Evolutionary conservation across 2,113 vertebrate genomes (phyloP).

Genomic region (Pedionomus torquatus): DNA sequence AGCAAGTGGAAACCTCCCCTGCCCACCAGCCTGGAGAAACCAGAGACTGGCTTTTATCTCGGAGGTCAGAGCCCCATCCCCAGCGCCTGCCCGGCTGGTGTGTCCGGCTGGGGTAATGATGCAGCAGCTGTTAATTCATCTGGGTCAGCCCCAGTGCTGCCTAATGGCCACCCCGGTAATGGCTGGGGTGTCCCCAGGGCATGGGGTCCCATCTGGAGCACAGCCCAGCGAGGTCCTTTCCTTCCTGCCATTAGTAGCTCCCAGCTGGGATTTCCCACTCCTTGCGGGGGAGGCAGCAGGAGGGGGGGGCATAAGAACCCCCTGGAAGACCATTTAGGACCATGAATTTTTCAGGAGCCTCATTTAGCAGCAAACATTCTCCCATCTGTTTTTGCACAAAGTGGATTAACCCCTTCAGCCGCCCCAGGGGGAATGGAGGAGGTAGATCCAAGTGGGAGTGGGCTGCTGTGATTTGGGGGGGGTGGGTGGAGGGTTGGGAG

Average conservation of each 20-base stretch:
- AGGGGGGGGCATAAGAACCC: neutral
- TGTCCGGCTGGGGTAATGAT: rapidly evolving
- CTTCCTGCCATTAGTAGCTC: neutral
- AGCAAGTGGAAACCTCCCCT: rapidly evolving
- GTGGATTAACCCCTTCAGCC: neutral
- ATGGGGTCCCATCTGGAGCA: neutral
- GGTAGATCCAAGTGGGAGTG: rapidly evolving
- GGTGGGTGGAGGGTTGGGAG: rapidly evolving
- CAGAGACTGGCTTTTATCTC: neutral
- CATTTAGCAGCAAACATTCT: neutral
- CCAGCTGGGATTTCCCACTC: neutral
- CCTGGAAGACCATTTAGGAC: neutral
- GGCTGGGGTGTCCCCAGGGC: neutral
- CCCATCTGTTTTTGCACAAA: neutral
- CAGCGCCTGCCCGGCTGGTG: neutral
- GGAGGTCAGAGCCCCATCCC: neutral
- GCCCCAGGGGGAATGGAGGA: neutral
- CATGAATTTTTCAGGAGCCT: slow-evolving; percentile 68
- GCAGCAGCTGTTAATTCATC: neutral
- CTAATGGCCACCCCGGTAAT: neutral
- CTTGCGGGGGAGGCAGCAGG: rapidly evolving
- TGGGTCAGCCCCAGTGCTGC: neutral
- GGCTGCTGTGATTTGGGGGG: neutral
- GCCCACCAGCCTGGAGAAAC: rapidly evolving
- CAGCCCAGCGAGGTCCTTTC: neutral